These are phyloP conservation scores for Tokudaia muenninki DNA, from an alignment of 2,797 vertebrate genomes.

Conservation along the genomic window DNA sequence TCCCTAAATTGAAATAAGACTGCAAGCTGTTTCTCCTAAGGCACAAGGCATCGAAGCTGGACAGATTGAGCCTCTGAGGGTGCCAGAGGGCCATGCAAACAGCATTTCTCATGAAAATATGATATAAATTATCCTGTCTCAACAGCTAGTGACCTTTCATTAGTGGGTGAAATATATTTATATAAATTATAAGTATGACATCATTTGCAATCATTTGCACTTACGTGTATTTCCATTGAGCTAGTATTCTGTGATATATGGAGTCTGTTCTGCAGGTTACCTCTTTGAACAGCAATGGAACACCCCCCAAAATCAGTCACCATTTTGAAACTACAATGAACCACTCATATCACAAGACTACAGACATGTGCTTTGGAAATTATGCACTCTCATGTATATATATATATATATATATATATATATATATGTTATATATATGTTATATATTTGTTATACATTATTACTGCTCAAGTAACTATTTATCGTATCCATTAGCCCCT, in stretches of 20 bases:
- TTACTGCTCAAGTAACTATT: not conserved
- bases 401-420: too few relatives aligned
- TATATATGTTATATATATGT: not conserved
- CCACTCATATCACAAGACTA: not conserved
- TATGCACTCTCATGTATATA: not conserved
- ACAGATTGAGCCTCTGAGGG: constrained; percentile 57
- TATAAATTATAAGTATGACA: constrained; percentile 30
- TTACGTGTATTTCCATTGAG: not conserved
- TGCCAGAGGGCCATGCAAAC: constrained; percentile 62
- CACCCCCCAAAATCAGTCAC: not conserved
- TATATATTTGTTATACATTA: not conserved
- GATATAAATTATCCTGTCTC: constrained; percentile 59
- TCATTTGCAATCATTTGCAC: constrained; percentile 36
- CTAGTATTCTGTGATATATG: not conserved
- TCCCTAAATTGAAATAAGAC: constrained; percentile 67
- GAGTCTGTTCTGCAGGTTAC: not conserved
- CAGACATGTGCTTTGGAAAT: not conserved
- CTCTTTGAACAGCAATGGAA: not conserved
- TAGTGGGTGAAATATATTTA: not conserved
- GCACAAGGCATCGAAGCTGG: constrained; percentile 47
- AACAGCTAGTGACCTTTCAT: not conserved
- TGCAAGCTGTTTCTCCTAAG: constrained; percentile 55
- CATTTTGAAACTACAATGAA: constrained; percentile 30
- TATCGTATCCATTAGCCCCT: not conserved
- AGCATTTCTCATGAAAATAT: constrained; percentile 30